Evolutionary conservation across 2,888 invertebrate species (phyloP), one percentile per base, ranked within the genome.

Genomic region (Caenorhabditis sulstoni): DNA sequence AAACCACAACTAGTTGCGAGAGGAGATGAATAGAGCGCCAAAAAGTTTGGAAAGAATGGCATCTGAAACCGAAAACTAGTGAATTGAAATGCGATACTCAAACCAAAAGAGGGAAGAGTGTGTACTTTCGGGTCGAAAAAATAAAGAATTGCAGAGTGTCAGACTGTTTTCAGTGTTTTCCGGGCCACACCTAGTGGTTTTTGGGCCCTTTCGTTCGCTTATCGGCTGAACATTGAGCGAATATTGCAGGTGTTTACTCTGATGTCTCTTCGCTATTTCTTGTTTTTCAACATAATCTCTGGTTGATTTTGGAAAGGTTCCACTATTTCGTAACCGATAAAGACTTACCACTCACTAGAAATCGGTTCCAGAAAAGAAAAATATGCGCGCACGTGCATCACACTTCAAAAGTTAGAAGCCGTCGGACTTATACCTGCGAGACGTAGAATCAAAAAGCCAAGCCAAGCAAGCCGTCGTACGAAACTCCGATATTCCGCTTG

Each of bases 331-430:
- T 23, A 52, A 49, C 23, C n/a, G n/a, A 29, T 29, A 7, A 64
- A 64, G n/a, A 47, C 39, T 22, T 47, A 45, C 4, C 29, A 29
- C 29, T 5, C 29, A 29, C 4, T n/a, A 8, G 3, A 22, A 41
- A 22, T 22, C 18, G 12, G 23, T 41, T 50, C 35, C 44, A 50
- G 16, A 5, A 3, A 7, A n/a, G 9, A n/a, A 35, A 37, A 52
- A 23, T 47, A n/a, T n/a, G n/a, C n/a, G 37, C 41, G 47, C 73
- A 73, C 73, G 64, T 73, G 64, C 49, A 22, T 20, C 44, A 55
- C 57, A 14, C 49, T 57, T 18, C 49, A 45, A 53, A 64, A 55
- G 20, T 44, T 41, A 14, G 35, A 29, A 44, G 44, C 23, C 53
- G 7, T 20, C 20, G n/a, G 12, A 20, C 18, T 41, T 20, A 20